phyloP scores from a whole-genome alignment of 2,113 vertebrate species.

The Gymnocephalus cernua region DNA sequence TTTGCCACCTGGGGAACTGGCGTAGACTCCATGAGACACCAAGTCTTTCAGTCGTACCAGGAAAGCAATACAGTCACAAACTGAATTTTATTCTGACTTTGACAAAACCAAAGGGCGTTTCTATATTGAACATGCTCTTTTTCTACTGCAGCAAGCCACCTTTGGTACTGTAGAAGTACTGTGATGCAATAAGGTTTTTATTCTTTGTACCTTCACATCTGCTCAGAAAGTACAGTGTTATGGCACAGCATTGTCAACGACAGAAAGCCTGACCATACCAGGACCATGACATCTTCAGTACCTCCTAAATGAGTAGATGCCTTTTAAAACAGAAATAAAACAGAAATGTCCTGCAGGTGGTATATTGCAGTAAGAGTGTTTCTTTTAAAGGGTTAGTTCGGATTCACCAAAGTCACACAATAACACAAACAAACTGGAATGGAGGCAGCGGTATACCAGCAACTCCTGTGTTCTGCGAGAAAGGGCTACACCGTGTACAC shows the following conservation, averaged over 20 bases:
- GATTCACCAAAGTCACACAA: too few species aligned
- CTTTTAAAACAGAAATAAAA: slow-evolving; percentile 2
- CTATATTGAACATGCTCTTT: background rate
- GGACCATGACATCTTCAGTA: background rate
- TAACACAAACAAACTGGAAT: too few species aligned
- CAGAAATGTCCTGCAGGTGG: background rate
- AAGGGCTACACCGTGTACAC: too few species aligned
- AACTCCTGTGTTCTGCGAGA: too few species aligned
- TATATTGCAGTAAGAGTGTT: background rate
- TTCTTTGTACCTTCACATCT: background rate
- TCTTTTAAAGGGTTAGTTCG: background rate
- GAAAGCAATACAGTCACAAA: background rate
- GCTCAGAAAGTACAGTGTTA: background rate
- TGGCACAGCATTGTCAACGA: background rate
- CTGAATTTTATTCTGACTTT: background rate
- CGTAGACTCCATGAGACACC: background rate
- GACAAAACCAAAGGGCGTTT: background rate
- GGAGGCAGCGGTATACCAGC: too few species aligned
- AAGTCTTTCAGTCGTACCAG: background rate
- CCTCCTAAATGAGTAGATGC: background rate
- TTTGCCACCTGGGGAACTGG: background rate
- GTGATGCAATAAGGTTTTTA: background rate
- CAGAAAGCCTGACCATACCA: background rate
- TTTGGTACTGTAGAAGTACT: background rate
- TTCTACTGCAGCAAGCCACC: background rate